A percentile compares a stretch with the other conserved stretches of the same genome.
These are phyloP conservation scores for Cataglyphis cursor DNA, from an alignment of 2,888 invertebrate species.

Conservation along the genomic window DNA sequence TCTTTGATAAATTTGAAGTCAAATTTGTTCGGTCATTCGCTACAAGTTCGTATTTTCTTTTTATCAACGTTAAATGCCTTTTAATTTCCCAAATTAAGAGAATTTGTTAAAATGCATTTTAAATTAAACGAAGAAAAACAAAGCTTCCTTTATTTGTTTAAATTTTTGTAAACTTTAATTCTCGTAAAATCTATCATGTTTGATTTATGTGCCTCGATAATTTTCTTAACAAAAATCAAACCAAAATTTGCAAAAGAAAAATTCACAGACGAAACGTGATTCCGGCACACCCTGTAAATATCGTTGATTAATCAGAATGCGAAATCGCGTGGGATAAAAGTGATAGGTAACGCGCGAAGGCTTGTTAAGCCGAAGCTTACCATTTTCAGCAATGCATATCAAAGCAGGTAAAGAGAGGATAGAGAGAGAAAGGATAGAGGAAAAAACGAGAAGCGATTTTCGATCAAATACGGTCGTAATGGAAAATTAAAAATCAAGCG, in stretches of 20 bases:
- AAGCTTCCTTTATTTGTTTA: not conserved
- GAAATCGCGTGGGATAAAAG: conserved; percentile 48
- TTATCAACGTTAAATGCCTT: not conserved
- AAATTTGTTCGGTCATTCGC: not conserved
- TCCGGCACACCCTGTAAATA: conserved; percentile 14
- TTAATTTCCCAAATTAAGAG: not conserved
- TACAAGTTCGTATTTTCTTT: not conserved
- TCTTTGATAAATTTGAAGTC: not conserved
- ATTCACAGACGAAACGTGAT: not conserved
- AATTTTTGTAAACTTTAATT: not conserved
- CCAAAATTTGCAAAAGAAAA: not conserved
- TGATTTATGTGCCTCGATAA: not conserved
- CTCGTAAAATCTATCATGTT: not conserved
- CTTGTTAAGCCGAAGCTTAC: conserved; percentile 36
- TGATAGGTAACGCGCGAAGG: conserved; percentile 43
- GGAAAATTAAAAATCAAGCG: conserved; percentile 43
- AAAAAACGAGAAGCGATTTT: conserved; percentile 7
- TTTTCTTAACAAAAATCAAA: not conserved
- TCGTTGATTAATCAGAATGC: conserved; percentile 24
- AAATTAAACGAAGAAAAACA: not conserved
- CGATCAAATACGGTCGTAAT: conserved; percentile 12
- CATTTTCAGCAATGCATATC: conserved; percentile 51
- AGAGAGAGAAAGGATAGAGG: not conserved
- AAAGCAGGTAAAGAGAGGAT: not conserved
- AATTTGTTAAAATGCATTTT: not conserved